Base-by-base conservation (phyloP, 37 sponge, comb jelly and placozoan genomes). In the Cliona cf. orientalis region DNA sequence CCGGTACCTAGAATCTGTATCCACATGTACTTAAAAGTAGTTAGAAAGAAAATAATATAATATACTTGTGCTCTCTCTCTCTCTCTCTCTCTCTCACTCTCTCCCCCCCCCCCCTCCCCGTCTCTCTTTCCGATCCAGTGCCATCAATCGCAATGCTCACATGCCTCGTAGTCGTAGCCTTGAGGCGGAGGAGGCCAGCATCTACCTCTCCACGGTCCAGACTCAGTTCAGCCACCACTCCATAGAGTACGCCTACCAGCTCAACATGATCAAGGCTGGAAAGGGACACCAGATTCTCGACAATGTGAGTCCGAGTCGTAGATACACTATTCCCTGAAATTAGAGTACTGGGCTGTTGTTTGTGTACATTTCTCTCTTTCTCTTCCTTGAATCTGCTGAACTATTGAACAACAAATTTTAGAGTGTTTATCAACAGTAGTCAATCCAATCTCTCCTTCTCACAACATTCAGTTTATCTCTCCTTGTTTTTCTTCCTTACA, bases 171-270 rank as follows among this genome's bases (percentile, higher is more conserved):
- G 43, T 28, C 79, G 74, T 39, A 76, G 77, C 6, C 63, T 23
- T 42, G 91, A 90, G 46, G 81, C 78, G n/a, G 91, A 90, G 26
- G 91, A 90, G 84, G 42, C 75, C 4, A 89, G 84, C 41, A 26
- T 25, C 3, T 39, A 46, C 5, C 64, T 91, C 21, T 45, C 70
- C 7, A 77, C 59, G 0, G 26, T 74, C 17, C 49, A 58, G 69
- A 65, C 41, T 3, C 57, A 62, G 69, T 90, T 85, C 72, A 90
- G 87, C 37, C 86, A 85, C 58, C 44, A 60, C n/a, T 86, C 91
- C 66, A 66, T 90, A 21, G 86, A 90, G 77, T 85, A 90, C 28
- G 69, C 76, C 63, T 90, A 80, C 86, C 80, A 79, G 58, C 61
- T 89, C 74, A 89, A 89, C 63, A 55, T 44, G 41, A 59, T 84